A percentile compares a stretch with the other conserved stretches of the same genome.
Evolutionary conservation across 2,888 invertebrate genomes (phyloP).

Genomic region (Gerris lacustris): DNA sequence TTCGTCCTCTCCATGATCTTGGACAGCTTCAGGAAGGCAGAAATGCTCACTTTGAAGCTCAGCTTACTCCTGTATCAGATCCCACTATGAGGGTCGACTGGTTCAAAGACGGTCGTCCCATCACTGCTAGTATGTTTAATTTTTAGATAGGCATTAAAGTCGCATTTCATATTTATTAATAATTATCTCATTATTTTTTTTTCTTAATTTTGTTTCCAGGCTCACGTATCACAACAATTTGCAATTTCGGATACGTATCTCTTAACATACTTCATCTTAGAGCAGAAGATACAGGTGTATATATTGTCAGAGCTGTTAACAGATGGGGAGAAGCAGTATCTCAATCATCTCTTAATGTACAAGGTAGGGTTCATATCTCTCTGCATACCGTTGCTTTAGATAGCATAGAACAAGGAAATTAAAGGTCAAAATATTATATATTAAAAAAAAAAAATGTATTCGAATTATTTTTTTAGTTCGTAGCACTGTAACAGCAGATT

Average conservation of each 20-base stretch:
- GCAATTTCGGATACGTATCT: slow-evolving; percentile 98
- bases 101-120: slow-evolving; percentile 87
- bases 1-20: slow-evolving; percentile 72
- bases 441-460: not conserved
- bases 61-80: slow-evolving; percentile 81
- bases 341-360: slow-evolving; percentile 62
- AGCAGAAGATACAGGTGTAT: slow-evolving; percentile 93
- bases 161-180: not conserved
- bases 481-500: slow-evolving; percentile 71
- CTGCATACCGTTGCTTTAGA: slow-evolving; percentile 10
- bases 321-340: slow-evolving; percentile 82
- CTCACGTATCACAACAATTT: slow-evolving; percentile 91
- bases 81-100: slow-evolving; percentile 89
- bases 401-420: not conserved
- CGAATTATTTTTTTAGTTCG: slow-evolving; percentile 40
- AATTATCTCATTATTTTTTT: not conserved
- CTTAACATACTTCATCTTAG: slow-evolving; percentile 97
- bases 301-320: slow-evolving; percentile 82
- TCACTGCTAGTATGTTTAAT: slow-evolving; percentile 64
- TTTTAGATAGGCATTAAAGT: not conserved
- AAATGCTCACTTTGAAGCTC: slow-evolving; percentile 86
- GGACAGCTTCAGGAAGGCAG: slow-evolving; percentile 80
- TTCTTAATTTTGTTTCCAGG: slow-evolving; percentile 32
- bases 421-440: not conserved
- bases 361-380: slow-evolving; percentile 36